These are phyloP conservation scores for Metopolophium dirhodum DNA, from an alignment of 1,140 invertebrate species.

Conservation along the genomic window DNA sequence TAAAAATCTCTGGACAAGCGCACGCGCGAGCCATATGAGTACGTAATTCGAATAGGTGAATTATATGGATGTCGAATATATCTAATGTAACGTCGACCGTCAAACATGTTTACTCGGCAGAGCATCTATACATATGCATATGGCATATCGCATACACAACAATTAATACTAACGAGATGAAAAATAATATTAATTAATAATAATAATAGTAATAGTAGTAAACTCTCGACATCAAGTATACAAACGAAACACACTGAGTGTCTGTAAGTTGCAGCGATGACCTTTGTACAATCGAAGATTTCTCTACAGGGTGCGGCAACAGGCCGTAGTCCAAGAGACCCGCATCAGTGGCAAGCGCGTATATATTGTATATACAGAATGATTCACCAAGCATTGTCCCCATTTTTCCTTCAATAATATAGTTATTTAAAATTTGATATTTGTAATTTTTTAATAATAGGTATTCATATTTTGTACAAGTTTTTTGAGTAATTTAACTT, in stretches of 20 bases:
- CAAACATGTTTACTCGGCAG: background rate
- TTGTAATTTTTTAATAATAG: background rate
- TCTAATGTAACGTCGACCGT: background rate
- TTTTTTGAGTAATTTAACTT: background rate
- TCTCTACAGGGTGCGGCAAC: background rate
- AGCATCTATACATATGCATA: background rate
- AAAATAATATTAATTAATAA: conserved; percentile 7
- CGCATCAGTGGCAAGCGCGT: background rate
- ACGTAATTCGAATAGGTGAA: background rate
- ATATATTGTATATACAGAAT: background rate
- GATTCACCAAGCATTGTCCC: background rate
- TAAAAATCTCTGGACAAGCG: background rate
- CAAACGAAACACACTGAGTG: background rate
- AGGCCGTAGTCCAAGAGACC: background rate
- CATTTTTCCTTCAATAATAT: background rate
- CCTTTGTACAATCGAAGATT: background rate
- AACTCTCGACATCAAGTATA: background rate
- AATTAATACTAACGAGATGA: background rate
- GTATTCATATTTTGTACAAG: background rate
- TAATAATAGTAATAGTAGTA: background rate
- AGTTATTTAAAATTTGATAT: background rate
- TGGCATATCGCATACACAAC: background rate
- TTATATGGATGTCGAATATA: background rate
- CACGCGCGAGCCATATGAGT: background rate
- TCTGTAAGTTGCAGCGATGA: background rate